Evolutionary conservation across 2,797 vertebrate species (phyloP).

Genomic region (Protonibea diacanthus): DNA sequence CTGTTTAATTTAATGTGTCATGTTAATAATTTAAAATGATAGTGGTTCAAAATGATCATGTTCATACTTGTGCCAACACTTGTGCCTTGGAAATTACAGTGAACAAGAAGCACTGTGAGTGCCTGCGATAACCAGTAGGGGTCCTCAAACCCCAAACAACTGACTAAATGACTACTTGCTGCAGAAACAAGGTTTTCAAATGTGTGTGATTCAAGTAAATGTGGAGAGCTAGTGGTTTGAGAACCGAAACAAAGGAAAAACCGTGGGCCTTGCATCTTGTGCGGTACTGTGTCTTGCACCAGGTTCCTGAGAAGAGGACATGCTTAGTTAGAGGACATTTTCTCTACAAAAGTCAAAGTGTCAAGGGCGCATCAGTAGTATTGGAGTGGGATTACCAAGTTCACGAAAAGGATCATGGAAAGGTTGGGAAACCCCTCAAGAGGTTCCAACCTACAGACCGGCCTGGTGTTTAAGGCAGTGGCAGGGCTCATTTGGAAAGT

Average conservation of each 20-base stretch:
- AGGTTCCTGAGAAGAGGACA: too few species aligned
- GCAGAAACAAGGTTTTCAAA: neutral
- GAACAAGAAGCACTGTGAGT: neutral
- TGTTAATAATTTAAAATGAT: neutral
- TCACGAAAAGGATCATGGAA: neutral
- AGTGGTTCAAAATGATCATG: accelerated
- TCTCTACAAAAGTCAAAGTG: neutral
- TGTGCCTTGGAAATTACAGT: neutral
- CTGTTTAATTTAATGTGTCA: accelerated
- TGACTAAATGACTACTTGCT: neutral
- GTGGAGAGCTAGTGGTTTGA: neutral
- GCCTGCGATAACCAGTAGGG: slow-evolving; percentile 23
- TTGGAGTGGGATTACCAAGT: too few species aligned
- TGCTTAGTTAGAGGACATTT: neutral
- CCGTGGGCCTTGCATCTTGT: neutral
- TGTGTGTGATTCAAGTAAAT: neutral
- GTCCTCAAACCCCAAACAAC: slow-evolving; percentile 1
- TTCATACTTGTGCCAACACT: too few species aligned
- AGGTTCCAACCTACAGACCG: neutral
- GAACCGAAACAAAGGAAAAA: neutral
- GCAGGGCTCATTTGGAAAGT: slow-evolving; percentile 22
- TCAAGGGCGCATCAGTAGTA: neutral
- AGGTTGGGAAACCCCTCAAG: neutral
- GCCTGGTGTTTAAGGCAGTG: neutral
- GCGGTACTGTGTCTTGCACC: neutral